A percentile compares a stretch with the other conserved stretches of the same genome.
phyloP scores from a whole-genome alignment of 2,888 invertebrate species.

The Eupeodes latifasciatus region DNA sequence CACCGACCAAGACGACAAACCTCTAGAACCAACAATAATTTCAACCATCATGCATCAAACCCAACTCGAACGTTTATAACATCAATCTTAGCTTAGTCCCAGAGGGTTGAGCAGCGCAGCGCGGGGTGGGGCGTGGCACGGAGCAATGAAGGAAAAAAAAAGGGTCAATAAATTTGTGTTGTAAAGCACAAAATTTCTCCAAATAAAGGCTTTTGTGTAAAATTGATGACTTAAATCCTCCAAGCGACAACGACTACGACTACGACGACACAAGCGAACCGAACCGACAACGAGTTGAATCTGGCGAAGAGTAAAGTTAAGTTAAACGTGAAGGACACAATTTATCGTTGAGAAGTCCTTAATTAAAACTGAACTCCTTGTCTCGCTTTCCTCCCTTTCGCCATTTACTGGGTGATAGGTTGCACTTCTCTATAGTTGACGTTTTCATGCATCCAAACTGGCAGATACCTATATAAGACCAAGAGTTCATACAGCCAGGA shows the following conservation, averaged over 20 bases:
- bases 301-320: background rate
- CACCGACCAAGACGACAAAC: background rate
- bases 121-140: too few relatives aligned
- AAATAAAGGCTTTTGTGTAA: constrained; percentile 29
- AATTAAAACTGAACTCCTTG: constrained; percentile 65
- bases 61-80: background rate
- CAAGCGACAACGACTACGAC: background rate
- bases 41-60: background rate
- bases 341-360: constrained; percentile 56
- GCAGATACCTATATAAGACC: too few relatives aligned
- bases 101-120: too few relatives aligned
- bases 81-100: constrained; percentile 8
- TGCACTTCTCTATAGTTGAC: constrained; percentile 10
- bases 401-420: background rate
- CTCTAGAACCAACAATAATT: constrained; percentile 8
- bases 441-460: constrained; percentile 39
- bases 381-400: background rate
- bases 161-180: constrained; percentile 56
- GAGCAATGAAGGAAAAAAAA: background rate
- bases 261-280: background rate
- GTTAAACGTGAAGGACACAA: constrained; percentile 41
- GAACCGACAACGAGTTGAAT: background rate
- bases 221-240: constrained; percentile 61
- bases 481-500: constrained; percentile 14
- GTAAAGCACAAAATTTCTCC: constrained; percentile 22